Percentiles rank a stretch among this genome's conserved stretches.
phyloP scores from a whole-genome alignment of 2,888 invertebrate species.

The Molanna angustata region DNA sequence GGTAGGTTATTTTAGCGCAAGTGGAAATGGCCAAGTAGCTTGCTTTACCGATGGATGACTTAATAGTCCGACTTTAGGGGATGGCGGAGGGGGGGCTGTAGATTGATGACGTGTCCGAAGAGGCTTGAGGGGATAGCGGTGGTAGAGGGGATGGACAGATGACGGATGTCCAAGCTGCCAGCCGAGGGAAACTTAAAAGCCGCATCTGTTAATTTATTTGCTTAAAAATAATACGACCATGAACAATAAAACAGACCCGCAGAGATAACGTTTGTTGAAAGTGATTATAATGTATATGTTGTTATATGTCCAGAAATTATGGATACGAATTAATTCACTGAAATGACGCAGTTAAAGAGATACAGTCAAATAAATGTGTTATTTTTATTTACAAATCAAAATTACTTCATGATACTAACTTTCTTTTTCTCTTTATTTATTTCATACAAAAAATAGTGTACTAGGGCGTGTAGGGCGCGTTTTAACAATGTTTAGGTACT shows the following conservation, averaged over 20 bases:
- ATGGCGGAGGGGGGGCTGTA: constrained; percentile 13
- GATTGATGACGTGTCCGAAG: constrained; percentile 29
- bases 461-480: too few relatives aligned
- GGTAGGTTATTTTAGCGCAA: constrained; percentile 1
- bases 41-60: constrained; percentile 15
- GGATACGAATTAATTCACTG: too few relatives aligned
- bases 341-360: too few relatives aligned
- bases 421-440: too few relatives aligned
- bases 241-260: too few relatives aligned
- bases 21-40: constrained; percentile 9
- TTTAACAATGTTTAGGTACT: too few relatives aligned
- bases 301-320: too few relatives aligned
- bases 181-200: constrained; percentile 21
- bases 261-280: background rate
- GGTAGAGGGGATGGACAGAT: constrained; percentile 18
- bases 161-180: constrained; percentile 23
- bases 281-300: background rate
- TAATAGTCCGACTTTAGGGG: constrained; percentile 22
- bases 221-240: constrained; percentile 8
- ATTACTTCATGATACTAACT: too few relatives aligned
- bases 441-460: too few relatives aligned
- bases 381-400: too few relatives aligned
- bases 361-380: too few relatives aligned
- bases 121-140: constrained; percentile 9
- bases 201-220: constrained; percentile 25